phyloP scores from a whole-genome alignment of 2,113 vertebrate species.

The Anas platyrhynchos region DNA sequence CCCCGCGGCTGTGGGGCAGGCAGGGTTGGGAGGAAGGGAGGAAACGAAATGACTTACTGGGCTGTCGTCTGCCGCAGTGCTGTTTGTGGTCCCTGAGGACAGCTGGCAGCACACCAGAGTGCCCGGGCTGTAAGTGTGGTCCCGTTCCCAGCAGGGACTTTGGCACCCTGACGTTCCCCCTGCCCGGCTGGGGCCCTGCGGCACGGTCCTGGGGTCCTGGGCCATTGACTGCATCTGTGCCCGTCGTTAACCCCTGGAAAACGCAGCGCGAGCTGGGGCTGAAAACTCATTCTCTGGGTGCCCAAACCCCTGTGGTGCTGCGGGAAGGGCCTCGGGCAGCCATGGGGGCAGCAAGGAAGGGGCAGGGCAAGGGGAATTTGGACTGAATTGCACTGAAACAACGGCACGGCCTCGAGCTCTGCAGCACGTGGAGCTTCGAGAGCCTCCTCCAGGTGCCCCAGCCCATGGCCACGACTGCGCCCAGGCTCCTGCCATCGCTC shows the following conservation, averaged over 20 bases:
- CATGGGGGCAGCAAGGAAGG: too few relatives aligned
- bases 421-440: not conserved
- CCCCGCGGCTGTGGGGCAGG: too few relatives aligned
- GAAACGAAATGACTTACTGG: not conserved
- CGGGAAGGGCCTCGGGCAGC: too few relatives aligned
- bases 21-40: not conserved
- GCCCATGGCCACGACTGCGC: not conserved
- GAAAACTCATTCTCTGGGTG: not conserved
- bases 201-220: not conserved
- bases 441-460: not conserved
- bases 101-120: not conserved
- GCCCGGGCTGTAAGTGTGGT: not conserved
- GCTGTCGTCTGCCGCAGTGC: not conserved
- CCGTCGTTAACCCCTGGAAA: not conserved
- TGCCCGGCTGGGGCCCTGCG: too few relatives aligned
- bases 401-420: not conserved
- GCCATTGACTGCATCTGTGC: not conserved
- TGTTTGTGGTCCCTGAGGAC: fast-evolving
- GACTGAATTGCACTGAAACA: fast-evolving
- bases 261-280: not conserved
- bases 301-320: not conserved
- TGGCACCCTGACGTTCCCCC: too few relatives aligned
- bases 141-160: not conserved
- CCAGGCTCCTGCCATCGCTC: not conserved
- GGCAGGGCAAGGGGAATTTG: fast-evolving